Evolutionary conservation across 1,140 invertebrate genomes (phyloP).

Genomic region (Triops longicaudatus): DNA sequence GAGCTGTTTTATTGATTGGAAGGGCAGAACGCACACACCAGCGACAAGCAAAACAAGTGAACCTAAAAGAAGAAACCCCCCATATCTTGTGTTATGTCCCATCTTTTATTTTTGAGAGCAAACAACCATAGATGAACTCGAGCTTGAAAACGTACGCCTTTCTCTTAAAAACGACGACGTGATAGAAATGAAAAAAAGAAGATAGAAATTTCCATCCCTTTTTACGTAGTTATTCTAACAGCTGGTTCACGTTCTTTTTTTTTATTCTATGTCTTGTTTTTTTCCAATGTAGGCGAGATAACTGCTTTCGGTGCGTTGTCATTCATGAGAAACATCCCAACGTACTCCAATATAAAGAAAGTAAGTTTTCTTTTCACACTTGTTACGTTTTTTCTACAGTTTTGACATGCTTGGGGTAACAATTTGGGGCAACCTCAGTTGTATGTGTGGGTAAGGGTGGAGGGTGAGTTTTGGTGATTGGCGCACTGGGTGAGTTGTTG

Average conservation of each 20-base stretch:
- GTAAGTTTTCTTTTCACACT: conserved; percentile 54
- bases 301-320: conserved; percentile 77
- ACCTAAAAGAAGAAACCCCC: background rate
- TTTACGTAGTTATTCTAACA: conserved; percentile 1
- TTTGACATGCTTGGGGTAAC: no score
- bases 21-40: conserved; percentile 5
- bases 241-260: background rate
- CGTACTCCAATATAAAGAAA: conserved; percentile 92
- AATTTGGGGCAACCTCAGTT: no score
- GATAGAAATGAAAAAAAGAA: background rate
- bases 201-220: background rate
- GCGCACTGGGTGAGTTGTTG: no score
- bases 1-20: conserved; percentile 15
- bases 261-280: background rate
- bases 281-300: conserved; percentile 21
- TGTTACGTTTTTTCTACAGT: background rate
- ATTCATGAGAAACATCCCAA: conserved; percentile 86
- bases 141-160: background rate
- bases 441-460: no score
- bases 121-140: background rate
- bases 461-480: no score
- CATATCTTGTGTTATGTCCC: background rate
- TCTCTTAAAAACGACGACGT: background rate
- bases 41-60: conserved; percentile 11
- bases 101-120: background rate